A percentile compares a stretch with the other conserved stretches of the same genome.
Conservation (phyloP, 2,797 vertebrate species). For the Helostoma temminkii region DNA sequence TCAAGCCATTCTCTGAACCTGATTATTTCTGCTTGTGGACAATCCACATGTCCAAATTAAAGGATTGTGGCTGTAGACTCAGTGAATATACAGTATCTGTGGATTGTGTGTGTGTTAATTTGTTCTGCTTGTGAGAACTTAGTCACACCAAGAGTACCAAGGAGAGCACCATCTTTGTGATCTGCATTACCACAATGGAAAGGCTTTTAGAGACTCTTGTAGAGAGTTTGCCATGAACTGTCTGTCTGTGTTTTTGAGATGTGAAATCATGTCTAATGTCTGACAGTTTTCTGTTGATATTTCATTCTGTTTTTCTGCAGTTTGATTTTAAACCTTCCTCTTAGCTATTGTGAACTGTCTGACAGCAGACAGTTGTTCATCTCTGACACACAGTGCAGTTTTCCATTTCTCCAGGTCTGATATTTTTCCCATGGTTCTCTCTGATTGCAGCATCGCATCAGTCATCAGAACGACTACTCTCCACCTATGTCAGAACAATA, state of each 20-base stretch:
- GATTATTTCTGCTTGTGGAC: too few species aligned
- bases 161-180: too few species aligned
- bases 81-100: too few species aligned
- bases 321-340: constrained; percentile 4
- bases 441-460: constrained; percentile 28
- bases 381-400: constrained; percentile 22
- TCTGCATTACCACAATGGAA: not conserved
- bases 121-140: too few species aligned
- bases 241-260: not conserved
- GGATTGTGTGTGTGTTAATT: too few species aligned
- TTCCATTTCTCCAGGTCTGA: constrained; percentile 38
- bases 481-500: constrained; percentile 51
- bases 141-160: too few species aligned
- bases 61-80: too few species aligned
- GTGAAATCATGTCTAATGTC: not conserved
- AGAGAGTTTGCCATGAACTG: not conserved
- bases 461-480: constrained; percentile 35
- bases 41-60: too few species aligned
- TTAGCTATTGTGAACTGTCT: not conserved
- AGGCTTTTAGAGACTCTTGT: not conserved
- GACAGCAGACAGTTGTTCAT: constrained; percentile 34
- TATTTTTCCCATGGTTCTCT: constrained; percentile 5
- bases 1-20: too few species aligned
- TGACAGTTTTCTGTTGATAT: not conserved
- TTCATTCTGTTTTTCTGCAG: constrained; percentile 3